phyloP scores from a whole-genome alignment of 2,888 invertebrate species.

The Melipona beecheii region DNA sequence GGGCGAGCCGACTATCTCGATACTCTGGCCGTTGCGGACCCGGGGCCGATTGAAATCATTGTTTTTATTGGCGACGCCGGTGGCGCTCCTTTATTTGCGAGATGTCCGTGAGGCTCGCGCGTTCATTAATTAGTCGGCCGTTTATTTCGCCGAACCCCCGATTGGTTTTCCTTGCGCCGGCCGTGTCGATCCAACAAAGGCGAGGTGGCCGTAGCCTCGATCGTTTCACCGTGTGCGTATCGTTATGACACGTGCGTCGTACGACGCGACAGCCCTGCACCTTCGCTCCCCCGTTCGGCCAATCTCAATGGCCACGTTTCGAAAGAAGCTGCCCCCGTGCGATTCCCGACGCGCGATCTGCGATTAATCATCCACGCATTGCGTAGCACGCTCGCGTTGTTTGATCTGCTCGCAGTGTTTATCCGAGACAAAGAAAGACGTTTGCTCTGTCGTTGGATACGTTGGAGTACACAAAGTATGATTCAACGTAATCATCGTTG shows the following conservation, averaged over 20 bases:
- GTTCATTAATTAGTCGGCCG: conserved; percentile 65
- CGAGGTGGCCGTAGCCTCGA: conserved; percentile 54
- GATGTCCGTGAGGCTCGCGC: conserved; percentile 36
- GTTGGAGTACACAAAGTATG: background rate
- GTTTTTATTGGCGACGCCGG: conserved; percentile 12
- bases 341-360: conserved; percentile 42
- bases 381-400: background rate
- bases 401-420: conserved; percentile 7
- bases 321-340: conserved; percentile 31
- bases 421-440: conserved; percentile 29
- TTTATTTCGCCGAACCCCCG: conserved; percentile 53
- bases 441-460: background rate
- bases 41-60: conserved; percentile 41
- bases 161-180: conserved; percentile 21
- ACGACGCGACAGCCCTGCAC: conserved; percentile 43
- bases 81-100: conserved; percentile 65
- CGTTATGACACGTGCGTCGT: conserved; percentile 59
- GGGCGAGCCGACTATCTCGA: background rate
- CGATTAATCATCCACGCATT: conserved; percentile 52
- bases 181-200: conserved; percentile 59
- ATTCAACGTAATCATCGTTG: background rate
- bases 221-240: conserved; percentile 53
- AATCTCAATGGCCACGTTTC: conserved; percentile 9
- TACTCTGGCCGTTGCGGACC: background rate
- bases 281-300: conserved; percentile 23